A percentile compares a stretch with the other conserved stretches of the same genome.
phyloP scores from a whole-genome alignment of 2,888 invertebrate genomes.

The Strigamia crassipes region DNA sequence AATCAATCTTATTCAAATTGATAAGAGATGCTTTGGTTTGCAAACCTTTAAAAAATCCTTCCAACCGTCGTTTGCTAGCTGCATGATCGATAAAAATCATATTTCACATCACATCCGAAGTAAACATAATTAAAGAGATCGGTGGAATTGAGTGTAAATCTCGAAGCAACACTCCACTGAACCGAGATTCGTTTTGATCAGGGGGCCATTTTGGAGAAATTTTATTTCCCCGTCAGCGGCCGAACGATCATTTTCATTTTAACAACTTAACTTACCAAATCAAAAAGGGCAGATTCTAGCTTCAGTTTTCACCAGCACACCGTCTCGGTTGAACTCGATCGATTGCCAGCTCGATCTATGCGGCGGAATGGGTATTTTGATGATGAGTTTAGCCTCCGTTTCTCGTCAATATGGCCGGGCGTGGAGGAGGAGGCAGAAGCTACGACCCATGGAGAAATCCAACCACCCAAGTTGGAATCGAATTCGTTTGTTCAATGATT shows the following conservation, averaged over 20 bases:
- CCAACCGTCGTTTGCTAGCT: background rate
- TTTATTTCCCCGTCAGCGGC: slow-evolving; percentile 25
- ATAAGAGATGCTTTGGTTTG: slow-evolving; percentile 29
- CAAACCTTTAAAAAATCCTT: background rate
- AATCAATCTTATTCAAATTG: background rate
- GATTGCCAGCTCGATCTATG: slow-evolving; percentile 40
- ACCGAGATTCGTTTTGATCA: slow-evolving; percentile 36
- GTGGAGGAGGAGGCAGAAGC: slow-evolving; percentile 46
- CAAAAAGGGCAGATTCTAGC: background rate
- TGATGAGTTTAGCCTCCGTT: slow-evolving; percentile 19
- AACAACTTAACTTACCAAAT: slow-evolving; percentile 18
- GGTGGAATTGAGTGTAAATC: background rate
- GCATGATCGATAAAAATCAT: slow-evolving; percentile 33
- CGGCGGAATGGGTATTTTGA: slow-evolving; percentile 28
- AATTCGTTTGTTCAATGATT: background rate
- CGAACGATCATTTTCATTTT: background rate
- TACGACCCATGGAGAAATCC: slow-evolving; percentile 43
- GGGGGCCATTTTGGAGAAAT: slow-evolving; percentile 27
- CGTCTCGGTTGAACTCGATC: background rate
- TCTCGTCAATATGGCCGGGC: slow-evolving; percentile 46
- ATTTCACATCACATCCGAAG: background rate
- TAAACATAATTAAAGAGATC: background rate
- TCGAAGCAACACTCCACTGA: background rate
- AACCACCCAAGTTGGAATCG: slow-evolving; percentile 26
- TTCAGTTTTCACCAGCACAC: slow-evolving; percentile 12